A percentile compares a stretch with the other conserved stretches of the same genome.
Conservation (phyloP, 1,140 invertebrate genomes). For the Monomorium pharaonis region DNA sequence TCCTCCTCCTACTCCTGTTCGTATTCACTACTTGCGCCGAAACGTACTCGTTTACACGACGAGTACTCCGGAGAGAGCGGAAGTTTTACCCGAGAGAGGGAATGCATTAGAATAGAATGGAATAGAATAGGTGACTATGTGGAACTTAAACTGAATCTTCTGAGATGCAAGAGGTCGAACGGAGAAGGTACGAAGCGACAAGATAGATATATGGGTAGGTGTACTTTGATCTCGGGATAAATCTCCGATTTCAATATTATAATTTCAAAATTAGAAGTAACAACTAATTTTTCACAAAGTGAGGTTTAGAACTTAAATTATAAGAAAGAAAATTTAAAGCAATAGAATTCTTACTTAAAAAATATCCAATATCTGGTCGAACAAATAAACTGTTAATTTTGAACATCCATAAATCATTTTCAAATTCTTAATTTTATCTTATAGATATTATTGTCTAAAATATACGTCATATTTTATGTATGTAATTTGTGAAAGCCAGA, state of each 20-base stretch:
- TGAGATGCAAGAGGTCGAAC: background rate
- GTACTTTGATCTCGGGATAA: background rate
- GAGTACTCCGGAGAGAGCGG: slow-evolving; percentile 30
- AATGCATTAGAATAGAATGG: slow-evolving; percentile 56
- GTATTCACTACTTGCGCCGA: background rate
- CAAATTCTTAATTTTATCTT: background rate
- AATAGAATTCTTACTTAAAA: background rate
- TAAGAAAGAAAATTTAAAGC: background rate
- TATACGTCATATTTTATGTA: background rate
- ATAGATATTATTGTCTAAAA: background rate
- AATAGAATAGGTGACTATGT: slow-evolving; percentile 31
- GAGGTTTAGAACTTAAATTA: background rate
- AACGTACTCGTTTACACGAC: slow-evolving; percentile 39
- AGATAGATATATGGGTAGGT: background rate
- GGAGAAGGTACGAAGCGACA: background rate
- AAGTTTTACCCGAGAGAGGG: slow-evolving; percentile 40
- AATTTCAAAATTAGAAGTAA: background rate
- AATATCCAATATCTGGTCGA: background rate
- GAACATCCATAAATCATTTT: background rate
- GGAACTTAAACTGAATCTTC: slow-evolving; percentile 14
- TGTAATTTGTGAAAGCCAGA: background rate
- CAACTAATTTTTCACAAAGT: background rate
- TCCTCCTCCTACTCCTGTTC: too few relatives aligned
- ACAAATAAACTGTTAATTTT: background rate
- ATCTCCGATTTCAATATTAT: background rate